Conservation (phyloP, 2,888 invertebrate species). For the Vandiemenella viatica region DNA sequence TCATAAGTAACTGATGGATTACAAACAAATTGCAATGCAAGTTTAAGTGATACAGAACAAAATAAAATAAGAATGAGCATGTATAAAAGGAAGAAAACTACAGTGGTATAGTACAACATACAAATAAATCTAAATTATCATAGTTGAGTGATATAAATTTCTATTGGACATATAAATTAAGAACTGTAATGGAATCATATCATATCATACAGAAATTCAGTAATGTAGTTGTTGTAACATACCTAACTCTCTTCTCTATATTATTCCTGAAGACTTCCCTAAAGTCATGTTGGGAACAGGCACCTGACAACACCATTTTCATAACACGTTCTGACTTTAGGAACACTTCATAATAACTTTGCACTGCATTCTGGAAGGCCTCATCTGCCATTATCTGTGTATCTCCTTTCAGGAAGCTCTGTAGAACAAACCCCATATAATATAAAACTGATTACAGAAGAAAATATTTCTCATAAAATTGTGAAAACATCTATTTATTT, state of each 20-base stretch:
- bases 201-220: too few species aligned
- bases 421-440: too few species aligned
- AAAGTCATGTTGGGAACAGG: constrained; percentile 96
- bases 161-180: not conserved
- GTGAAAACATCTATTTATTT: too few species aligned
- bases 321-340: constrained; percentile 90
- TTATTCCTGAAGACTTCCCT: constrained; percentile 96
- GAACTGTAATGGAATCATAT: too few species aligned
- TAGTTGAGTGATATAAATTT: not conserved
- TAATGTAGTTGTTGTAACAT: not conserved
- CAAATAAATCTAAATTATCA: not conserved
- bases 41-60: too few species aligned
- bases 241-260: constrained; percentile 94
- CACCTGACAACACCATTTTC: constrained; percentile 94
- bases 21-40: too few species aligned
- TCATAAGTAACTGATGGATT: too few species aligned
- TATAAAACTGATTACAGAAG: constrained; percentile 1
- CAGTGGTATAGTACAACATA: not conserved
- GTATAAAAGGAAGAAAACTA: too few species aligned
- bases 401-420: constrained; percentile 93
- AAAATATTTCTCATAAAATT: too few species aligned
- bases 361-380: constrained; percentile 97
- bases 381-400: constrained; percentile 96
- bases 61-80: too few species aligned
- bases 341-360: constrained; percentile 90